Conservation (phyloP, 2,113 vertebrate genomes). For the Malurus alboscapulatus region DNA sequence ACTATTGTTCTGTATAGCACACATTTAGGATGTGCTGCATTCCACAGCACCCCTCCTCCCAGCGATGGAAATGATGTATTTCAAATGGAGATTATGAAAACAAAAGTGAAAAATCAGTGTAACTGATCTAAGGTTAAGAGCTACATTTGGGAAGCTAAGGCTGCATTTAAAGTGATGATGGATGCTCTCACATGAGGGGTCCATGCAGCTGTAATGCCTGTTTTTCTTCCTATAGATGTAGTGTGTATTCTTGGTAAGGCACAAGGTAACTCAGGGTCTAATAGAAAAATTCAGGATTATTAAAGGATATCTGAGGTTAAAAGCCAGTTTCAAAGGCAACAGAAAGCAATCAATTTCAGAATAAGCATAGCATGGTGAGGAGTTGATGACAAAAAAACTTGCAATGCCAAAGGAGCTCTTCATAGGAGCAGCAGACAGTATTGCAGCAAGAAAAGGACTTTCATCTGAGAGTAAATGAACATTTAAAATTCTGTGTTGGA, state of each 20-base stretch:
- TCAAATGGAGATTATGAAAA: constrained; percentile 7
- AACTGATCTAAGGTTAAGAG: constrained; percentile 25
- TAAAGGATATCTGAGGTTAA: neutral
- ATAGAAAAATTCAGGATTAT: neutral
- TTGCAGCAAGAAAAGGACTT: neutral
- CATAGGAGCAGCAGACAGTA: neutral
- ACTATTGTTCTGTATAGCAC: neutral
- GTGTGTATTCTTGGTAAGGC: neutral
- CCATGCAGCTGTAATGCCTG: neutral
- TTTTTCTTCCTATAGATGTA: neutral
- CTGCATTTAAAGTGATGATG: neutral
- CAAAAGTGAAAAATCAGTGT: neutral
- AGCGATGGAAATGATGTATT: neutral
- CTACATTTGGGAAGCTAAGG: neutral
- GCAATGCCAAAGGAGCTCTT: neutral
- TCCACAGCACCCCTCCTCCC: neutral
- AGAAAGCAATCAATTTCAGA: neutral
- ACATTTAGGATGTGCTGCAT: neutral
- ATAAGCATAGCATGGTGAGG: neutral
- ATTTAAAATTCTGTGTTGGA: neutral
- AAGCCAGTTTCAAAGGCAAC: neutral
- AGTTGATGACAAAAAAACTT: neutral
- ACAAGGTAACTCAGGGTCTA: neutral
- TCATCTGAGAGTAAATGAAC: neutral
- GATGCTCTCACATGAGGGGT: neutral